Conservation (phyloP, 2,888 invertebrate genomes). For the Steinernema carpocapsae region DNA sequence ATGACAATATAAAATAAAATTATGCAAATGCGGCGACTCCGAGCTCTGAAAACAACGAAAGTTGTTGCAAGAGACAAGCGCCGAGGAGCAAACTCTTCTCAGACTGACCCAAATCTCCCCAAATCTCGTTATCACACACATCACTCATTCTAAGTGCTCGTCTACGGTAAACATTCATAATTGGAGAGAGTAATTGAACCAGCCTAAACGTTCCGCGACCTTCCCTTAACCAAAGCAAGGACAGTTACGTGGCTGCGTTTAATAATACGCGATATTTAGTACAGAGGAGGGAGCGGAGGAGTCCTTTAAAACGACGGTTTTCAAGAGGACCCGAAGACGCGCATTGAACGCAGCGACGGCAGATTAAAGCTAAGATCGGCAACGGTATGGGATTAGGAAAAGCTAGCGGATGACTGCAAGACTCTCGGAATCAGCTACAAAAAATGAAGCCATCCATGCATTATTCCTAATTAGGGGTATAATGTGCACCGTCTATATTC, state of each 20-base stretch:
- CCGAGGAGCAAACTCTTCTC: background rate
- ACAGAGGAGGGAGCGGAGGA: background rate
- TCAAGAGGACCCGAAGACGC: background rate
- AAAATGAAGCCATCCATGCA: conserved; percentile 10
- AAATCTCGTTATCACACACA: background rate
- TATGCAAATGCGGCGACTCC: conserved; percentile 19
- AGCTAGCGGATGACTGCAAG: background rate
- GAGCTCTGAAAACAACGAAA: background rate
- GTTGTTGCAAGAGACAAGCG: conserved; percentile 1
- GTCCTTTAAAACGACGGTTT: conserved; percentile 1
- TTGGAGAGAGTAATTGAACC: too few relatives aligned
- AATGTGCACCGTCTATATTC: background rate
- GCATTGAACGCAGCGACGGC: background rate
- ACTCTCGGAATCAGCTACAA: background rate
- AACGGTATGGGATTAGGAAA: conserved; percentile 6
- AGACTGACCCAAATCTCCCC: background rate
- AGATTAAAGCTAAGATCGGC: conserved; percentile 14
- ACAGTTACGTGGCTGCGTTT: too few relatives aligned
- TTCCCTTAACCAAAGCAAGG: too few relatives aligned
- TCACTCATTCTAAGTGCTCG: background rate
- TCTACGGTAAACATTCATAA: background rate
- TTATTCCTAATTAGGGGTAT: conserved; percentile 15
- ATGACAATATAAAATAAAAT: background rate
- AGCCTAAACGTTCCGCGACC: too few relatives aligned
- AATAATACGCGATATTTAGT: background rate